phyloP scores from a whole-genome alignment of 2,888 invertebrate species.

The Amphipyra tragopoginis region DNA sequence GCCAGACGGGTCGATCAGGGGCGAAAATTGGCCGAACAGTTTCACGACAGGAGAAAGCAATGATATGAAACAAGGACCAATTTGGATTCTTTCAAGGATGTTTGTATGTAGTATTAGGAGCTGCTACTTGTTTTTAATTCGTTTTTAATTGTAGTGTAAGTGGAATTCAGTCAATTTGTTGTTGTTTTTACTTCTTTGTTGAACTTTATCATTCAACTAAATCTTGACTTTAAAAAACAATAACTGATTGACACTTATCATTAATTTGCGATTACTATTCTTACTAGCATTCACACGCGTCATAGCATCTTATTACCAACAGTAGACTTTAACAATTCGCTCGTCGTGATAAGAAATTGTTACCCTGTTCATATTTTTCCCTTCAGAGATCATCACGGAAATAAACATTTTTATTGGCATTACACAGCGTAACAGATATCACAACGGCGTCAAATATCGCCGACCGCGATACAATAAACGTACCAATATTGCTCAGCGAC shows the following conservation, averaged over 20 bases:
- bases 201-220: too few species aligned
- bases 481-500: slow-evolving; percentile 57
- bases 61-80: slow-evolving; percentile 37
- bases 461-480: slow-evolving; percentile 56
- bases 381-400: slow-evolving; percentile 42
- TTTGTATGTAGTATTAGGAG: neutral
- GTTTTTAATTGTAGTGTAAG: too few species aligned
- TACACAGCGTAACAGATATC: slow-evolving; percentile 55
- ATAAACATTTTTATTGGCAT: slow-evolving; percentile 58
- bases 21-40: slow-evolving; percentile 49
- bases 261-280: neutral
- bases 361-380: slow-evolving; percentile 20
- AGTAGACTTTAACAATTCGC: slow-evolving; percentile 16
- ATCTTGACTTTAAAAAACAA: neutral
- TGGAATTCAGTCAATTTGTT: too few species aligned
- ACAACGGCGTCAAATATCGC: slow-evolving; percentile 52
- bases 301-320: neutral
- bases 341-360: slow-evolving; percentile 24
- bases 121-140: too few species aligned
- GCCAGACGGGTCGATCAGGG: slow-evolving; percentile 48
- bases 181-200: too few species aligned
- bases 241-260: neutral
- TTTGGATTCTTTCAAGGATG: slow-evolving; percentile 20
- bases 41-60: slow-evolving; percentile 17
- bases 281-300: neutral